Percentiles rank a stretch among this genome's conserved stretches.
Conservation (phyloP, 1,140 invertebrate species). For the Dinothrombium tinctorium region DNA sequence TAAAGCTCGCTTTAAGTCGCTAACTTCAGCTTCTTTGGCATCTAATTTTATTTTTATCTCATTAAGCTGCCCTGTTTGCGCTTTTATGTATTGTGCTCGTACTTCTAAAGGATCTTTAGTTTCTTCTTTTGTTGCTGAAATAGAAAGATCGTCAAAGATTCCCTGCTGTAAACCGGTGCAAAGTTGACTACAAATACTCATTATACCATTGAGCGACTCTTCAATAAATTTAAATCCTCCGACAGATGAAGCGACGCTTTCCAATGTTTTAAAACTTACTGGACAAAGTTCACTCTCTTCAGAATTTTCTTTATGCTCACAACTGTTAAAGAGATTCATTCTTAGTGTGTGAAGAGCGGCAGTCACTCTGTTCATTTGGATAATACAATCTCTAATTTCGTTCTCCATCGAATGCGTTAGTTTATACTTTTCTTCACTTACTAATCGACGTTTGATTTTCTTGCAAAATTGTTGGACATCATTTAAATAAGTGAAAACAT, state of each 20-base stretch:
- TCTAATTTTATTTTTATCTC: conserved; percentile 51
- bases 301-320: conserved; percentile 12
- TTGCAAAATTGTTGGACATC: conserved; percentile 59
- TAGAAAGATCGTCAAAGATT: background rate
- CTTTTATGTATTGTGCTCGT: conserved; percentile 55
- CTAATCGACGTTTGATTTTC: conserved; percentile 42
- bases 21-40: conserved; percentile 62
- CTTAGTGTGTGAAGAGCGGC: conserved; percentile 10
- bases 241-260: conserved; percentile 33
- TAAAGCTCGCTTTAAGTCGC: conserved; percentile 53
- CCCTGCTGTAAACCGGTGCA: conserved; percentile 10
- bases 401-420: conserved; percentile 2
- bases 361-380: conserved; percentile 9
- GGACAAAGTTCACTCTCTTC: conserved; percentile 24
- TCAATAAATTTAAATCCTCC: conserved; percentile 7
- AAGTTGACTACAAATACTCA: conserved; percentile 7
- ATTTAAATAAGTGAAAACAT: conserved; percentile 43
- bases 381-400: conserved; percentile 9
- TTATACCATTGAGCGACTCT: conserved; percentile 4
- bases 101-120: conserved; percentile 41
- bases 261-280: conserved; percentile 39
- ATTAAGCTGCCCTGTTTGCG: conserved; percentile 72
- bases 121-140: background rate
- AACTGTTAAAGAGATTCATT: conserved; percentile 3
- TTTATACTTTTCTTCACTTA: conserved; percentile 21